These are phyloP conservation scores for Thunnus thynnus DNA, from an alignment of 2,113 vertebrate genomes.

Conservation along the genomic window DNA sequence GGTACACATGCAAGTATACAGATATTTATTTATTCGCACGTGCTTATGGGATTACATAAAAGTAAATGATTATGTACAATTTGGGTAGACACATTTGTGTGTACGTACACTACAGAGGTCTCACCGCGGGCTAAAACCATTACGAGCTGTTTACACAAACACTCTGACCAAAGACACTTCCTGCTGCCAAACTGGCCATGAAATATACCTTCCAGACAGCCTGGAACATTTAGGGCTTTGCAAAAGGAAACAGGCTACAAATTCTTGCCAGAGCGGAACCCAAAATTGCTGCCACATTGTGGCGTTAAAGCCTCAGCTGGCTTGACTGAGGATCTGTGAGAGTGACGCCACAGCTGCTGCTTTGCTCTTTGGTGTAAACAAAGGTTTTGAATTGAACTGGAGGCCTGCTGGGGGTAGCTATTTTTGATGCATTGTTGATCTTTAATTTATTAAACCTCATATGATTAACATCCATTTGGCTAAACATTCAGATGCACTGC, in stretches of 20 bases:
- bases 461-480: not conserved
- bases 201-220: slow-evolving; percentile 69
- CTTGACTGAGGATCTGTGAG: not conserved
- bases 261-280: slow-evolving; percentile 52
- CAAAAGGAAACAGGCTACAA: slow-evolving; percentile 61
- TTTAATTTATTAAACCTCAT: not conserved
- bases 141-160: slow-evolving; percentile 71
- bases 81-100: not conserved
- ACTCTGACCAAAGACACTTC: slow-evolving; percentile 75
- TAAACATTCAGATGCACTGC: too few species aligned
- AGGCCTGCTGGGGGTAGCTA: not conserved
- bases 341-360: not conserved
- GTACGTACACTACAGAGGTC: not conserved
- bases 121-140: slow-evolving; percentile 72
- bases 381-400: not conserved
- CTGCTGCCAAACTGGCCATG: slow-evolving; percentile 78
- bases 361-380: not conserved
- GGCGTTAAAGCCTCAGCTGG: slow-evolving; percentile 26
- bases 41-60: not conserved
- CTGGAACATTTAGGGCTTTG: slow-evolving; percentile 61
- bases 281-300: slow-evolving; percentile 82
- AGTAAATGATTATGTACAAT: not conserved
- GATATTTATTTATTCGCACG: not conserved
- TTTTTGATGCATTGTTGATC: not conserved
- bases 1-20: not conserved